Conservation (phyloP, 2,113 vertebrate species). For the Prietella phreatophila region DNA sequence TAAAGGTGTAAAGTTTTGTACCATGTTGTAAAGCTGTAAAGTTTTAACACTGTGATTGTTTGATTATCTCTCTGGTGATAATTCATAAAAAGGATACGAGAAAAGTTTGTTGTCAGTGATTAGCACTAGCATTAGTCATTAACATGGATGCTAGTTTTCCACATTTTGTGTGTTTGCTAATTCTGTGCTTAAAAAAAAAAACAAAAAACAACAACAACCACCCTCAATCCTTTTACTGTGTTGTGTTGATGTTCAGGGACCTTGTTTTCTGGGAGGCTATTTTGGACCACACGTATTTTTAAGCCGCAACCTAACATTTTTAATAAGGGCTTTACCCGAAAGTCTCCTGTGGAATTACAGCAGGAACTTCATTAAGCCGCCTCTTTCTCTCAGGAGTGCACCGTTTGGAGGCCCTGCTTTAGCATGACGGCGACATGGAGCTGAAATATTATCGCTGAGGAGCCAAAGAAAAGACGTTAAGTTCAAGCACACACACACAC, state of each 20-base stretch:
- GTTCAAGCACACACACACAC: constrained; percentile 41
- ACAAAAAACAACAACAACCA: neutral
- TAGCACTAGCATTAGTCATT: neutral
- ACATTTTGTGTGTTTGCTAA: neutral
- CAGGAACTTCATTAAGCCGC: constrained; percentile 62
- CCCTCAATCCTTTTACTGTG: neutral
- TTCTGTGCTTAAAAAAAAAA: neutral
- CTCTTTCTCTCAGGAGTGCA: constrained; percentile 58
- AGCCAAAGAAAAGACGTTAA: constrained; percentile 57
- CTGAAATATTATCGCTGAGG: constrained; percentile 58
- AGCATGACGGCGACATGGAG: constrained; percentile 37
- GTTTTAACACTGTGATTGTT: neutral
- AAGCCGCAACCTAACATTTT: constrained; percentile 47
- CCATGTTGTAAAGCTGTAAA: no score
- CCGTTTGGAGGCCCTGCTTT: constrained; percentile 40
- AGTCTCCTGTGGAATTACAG: constrained; percentile 57
- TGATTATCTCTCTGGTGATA: neutral
- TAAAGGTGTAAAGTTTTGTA: no score
- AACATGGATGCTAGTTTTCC: neutral
- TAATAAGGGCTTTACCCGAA: constrained; percentile 56
- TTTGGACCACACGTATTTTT: constrained; percentile 48
- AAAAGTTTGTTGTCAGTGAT: neutral
- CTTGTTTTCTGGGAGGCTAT: neutral
- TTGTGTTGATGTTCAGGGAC: neutral
- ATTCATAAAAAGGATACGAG: neutral